Evolutionary conservation across 2,113 vertebrate species (phyloP), one percentile per base, ranked within the genome.

Genomic region (Platichthys flesus): DNA sequence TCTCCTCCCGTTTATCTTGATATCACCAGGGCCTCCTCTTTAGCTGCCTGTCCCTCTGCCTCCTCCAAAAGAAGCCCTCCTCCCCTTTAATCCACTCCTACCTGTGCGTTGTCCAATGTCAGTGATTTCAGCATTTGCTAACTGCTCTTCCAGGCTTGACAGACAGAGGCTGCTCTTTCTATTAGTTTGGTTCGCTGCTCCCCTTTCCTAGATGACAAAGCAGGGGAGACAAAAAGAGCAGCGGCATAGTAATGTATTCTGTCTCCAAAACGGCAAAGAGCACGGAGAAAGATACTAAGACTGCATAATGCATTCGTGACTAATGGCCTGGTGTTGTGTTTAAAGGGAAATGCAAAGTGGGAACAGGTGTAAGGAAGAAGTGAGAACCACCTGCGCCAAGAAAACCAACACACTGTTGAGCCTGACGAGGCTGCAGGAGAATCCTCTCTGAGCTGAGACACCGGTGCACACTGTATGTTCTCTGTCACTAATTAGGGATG

Each of bases 161-260:
- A 93, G 93, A 93, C 88, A 93, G 92, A 90, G 91, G 91, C 90
- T 92, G 91, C 92, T 93, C 92, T 94, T 93, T 91, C 87, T 91
- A 68, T 93, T 90, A 85, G 85, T 90, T 91, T 90, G 89, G 89
- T 85, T 93, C 86, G 82, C 31, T 45, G 81, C 83, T 88, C 74
- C 79, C 59, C 68, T 85, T 71, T 83, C 60, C 47, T 59, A 59
- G 61, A 56, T 61, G 64, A 76, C 80, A 68, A 70, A 67, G 24
- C 62, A 68, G 47, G 59, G 55, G 5, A 84, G 73, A 83, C 61
- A 45, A 58, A 45, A 20, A 20, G 16, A 74, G 49, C 71, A 26
- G 51, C 57, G 21, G 3, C 18, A 24, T 3, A 0, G 52, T 70
- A 83, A 81, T 79, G 47, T 14, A 65, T 67, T 74, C 80, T 20